Conservation (phyloP, 2,888 invertebrate species). For the Lydus trimaculatus region DNA sequence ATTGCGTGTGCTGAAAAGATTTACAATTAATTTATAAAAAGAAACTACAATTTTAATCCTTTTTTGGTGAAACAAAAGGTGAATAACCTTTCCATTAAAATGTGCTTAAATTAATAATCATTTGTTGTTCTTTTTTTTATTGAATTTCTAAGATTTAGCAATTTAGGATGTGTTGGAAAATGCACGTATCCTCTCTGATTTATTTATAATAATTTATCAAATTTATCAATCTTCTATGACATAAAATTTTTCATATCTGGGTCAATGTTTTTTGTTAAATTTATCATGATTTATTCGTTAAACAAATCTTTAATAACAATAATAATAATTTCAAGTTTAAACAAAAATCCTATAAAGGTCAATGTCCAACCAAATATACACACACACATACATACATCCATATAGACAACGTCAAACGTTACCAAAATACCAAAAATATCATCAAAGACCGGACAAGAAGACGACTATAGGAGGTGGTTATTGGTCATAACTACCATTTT, state of each 20-base stretch:
- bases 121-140: too few species aligned
- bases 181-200: neutral
- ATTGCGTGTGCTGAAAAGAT: neutral
- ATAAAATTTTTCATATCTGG: neutral
- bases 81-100: neutral
- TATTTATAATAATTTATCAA: neutral
- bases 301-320: neutral
- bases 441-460: slow-evolving; percentile 6
- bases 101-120: too few species aligned
- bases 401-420: neutral
- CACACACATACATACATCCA: neutral
- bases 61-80: neutral
- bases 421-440: slow-evolving; percentile 10
- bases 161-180: neutral
- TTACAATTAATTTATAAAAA: neutral
- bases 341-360: neutral
- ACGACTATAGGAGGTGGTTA: too few species aligned
- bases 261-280: neutral
- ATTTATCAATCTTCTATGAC: neutral
- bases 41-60: neutral
- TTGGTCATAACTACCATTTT: too few species aligned
- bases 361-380: neutral
- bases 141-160: too few species aligned
- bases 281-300: neutral
- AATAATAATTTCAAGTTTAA: neutral